Evolutionary conservation across 2,113 vertebrate species (phyloP).

Genomic region (Cyprinodon brontotheroides): DNA sequence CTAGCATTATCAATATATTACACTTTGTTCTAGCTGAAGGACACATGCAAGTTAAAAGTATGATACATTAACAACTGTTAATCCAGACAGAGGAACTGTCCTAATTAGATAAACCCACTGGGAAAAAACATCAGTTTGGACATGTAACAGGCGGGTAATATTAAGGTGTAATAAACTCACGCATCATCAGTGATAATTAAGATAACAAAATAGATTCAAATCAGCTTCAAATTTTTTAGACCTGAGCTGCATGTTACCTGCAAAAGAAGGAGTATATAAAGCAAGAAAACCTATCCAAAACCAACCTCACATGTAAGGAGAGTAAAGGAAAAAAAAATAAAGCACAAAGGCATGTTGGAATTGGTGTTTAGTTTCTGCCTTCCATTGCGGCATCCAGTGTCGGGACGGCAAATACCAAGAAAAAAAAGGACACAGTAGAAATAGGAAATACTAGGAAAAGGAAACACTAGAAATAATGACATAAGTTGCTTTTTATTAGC

Average conservation of each 20-base stretch:
- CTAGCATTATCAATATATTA: no score
- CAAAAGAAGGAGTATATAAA: neutral
- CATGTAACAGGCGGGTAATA: no score
- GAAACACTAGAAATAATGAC: neutral
- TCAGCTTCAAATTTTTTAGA: neutral
- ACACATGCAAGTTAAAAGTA: no score
- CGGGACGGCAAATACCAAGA: neutral
- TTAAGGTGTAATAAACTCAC: no score
- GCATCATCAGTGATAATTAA: no score
- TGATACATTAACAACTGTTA: no score
- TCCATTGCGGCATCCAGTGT: neutral
- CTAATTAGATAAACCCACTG: no score
- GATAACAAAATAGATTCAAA: neutral
- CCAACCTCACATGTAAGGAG: neutral
- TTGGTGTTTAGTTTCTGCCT: neutral
- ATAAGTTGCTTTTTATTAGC: neutral
- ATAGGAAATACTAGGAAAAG: neutral
- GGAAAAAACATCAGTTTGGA: no score
- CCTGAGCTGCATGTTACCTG: neutral
- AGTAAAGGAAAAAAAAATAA: neutral
- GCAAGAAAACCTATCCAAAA: neutral
- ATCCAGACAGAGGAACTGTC: no score
- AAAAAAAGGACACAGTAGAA: neutral
- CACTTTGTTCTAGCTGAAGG: no score
- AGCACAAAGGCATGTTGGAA: neutral